A percentile compares a stretch with the other conserved stretches of the same genome.
Conservation (phyloP, 2,888 invertebrate genomes). For the Thyatira batis region DNA sequence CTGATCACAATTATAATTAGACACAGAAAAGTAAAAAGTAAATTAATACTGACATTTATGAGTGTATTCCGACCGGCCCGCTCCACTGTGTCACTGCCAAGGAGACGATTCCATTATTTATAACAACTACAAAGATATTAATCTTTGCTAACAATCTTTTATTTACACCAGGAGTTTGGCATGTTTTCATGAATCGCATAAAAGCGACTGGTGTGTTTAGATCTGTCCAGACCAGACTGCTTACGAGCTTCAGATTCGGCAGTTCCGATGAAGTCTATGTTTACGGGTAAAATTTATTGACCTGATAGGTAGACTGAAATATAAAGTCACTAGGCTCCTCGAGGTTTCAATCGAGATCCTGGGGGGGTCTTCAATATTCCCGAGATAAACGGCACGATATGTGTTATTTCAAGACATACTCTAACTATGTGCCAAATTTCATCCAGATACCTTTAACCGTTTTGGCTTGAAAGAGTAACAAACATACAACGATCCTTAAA, state of each 20-base stretch:
- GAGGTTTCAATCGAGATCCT: background rate
- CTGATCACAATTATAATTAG: slow-evolving; percentile 3
- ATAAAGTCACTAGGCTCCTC: background rate
- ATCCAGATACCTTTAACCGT: too few relatives aligned
- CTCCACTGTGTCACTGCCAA: slow-evolving; percentile 42
- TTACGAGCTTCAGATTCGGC: background rate
- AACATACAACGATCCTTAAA: too few relatives aligned
- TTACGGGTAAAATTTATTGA: slow-evolving; percentile 1
- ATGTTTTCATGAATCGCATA: slow-evolving; percentile 1
- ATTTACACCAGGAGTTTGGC: slow-evolving; percentile 24
- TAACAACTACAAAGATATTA: slow-evolving; percentile 17
- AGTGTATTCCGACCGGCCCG: slow-evolving; percentile 29
- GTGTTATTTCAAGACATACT: too few relatives aligned
- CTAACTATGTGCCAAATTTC: too few relatives aligned
- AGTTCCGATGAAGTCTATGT: background rate
- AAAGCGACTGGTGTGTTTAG: background rate
- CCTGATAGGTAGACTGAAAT: background rate
- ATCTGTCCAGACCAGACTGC: background rate
- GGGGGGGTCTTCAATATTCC: too few relatives aligned
- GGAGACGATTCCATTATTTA: slow-evolving; percentile 20
- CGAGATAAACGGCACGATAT: too few relatives aligned
- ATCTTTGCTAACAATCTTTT: slow-evolving; percentile 19
- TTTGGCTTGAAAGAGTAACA: too few relatives aligned
- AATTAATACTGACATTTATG: slow-evolving; percentile 33
- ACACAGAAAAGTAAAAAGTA: slow-evolving; percentile 21